These are phyloP conservation scores for chimpanzee (Pan troglodytes) DNA, from an alignment of 2,113 vertebrate genomes.

Conservation along the genomic window DNA sequence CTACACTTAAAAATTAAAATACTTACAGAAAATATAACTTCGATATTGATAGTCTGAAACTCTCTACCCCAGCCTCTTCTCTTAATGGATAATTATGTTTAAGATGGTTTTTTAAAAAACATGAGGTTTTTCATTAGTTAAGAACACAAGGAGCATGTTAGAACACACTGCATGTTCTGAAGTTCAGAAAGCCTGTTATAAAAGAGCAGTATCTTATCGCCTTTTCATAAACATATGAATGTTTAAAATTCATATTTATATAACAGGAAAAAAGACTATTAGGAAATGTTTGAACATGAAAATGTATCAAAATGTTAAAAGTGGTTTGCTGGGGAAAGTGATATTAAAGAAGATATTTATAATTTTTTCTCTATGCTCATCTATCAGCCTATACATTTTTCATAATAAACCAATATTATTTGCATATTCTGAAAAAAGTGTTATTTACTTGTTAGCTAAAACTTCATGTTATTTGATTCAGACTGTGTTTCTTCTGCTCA, in stretches of 20 bases:
- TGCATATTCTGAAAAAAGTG: neutral
- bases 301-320: slow-evolving; percentile 33
- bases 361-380: neutral
- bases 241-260: neutral
- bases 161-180: neutral
- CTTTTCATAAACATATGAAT: slow-evolving; percentile 32
- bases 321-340: neutral
- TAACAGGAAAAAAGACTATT: neutral
- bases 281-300: neutral
- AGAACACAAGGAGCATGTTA: neutral
- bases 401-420: neutral
- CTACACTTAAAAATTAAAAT: neutral
- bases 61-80: neutral
- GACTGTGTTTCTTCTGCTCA: neutral
- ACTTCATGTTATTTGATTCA: neutral
- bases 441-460: neutral
- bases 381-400: neutral
- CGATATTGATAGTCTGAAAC: neutral
- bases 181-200: neutral
- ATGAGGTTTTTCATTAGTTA: neutral
- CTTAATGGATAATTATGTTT: slow-evolving; percentile 6
- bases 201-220: neutral
- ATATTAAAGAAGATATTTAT: neutral
- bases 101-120: neutral
- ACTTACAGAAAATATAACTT: neutral